A percentile compares a stretch with the other conserved stretches of the same genome.
Conservation (phyloP, 2,113 vertebrate genomes). For the Brachypodius melanocephalos region DNA sequence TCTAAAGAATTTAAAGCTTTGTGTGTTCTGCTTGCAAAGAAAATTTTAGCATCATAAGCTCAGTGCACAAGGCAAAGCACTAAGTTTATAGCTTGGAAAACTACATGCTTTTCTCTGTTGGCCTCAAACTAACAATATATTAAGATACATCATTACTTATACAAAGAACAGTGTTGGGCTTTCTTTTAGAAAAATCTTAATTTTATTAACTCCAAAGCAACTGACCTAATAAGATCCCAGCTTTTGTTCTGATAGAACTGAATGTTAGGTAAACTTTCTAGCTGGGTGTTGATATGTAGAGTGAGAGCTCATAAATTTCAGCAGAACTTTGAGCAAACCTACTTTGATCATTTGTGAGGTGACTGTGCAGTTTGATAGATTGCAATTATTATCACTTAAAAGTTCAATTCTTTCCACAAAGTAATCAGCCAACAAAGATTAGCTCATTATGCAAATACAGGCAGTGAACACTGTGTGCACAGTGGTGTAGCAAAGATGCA, state of each 20-base stretch:
- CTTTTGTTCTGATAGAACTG: not conserved
- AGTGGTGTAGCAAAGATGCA: conserved; percentile 21
- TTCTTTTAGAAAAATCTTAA: not conserved
- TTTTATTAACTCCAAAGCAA: not conserved
- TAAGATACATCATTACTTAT: not conserved
- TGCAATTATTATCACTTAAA: conserved; percentile 71
- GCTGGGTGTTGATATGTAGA: not conserved
- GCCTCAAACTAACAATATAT: not conserved
- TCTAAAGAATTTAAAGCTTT: not conserved
- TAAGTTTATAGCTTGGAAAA: not conserved
- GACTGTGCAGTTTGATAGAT: conserved; percentile 51
- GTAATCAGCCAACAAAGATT: conserved; percentile 64
- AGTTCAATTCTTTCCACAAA: conserved; percentile 65
- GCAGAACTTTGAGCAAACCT: conserved; percentile 27
- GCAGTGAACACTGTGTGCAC: conserved; percentile 26
- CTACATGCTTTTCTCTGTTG: not conserved
- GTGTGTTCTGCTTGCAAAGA: not conserved
- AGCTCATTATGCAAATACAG: conserved; percentile 61
- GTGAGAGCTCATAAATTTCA: conserved; percentile 55
- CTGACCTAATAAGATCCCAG: not conserved
- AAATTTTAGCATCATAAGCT: not conserved
- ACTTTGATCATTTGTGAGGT: conserved; percentile 45
- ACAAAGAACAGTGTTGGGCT: not conserved
- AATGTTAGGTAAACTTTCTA: not conserved
- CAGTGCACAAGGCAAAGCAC: not conserved